A percentile compares a stretch with the other conserved stretches of the same genome.
Conservation (phyloP, 2,113 vertebrate genomes). For the Mystacornis crossleyi region DNA sequence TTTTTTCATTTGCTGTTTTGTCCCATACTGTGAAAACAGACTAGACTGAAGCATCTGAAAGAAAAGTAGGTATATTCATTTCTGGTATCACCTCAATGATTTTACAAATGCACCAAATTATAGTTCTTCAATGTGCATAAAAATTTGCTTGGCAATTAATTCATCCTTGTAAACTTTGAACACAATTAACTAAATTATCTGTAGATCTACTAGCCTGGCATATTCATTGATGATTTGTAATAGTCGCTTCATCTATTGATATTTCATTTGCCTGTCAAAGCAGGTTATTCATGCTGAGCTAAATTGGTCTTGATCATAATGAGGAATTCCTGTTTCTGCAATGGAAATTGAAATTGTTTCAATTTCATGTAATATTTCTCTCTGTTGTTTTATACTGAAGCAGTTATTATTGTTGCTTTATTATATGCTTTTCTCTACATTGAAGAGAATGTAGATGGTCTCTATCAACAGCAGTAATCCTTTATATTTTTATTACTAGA, state of each 20-base stretch:
- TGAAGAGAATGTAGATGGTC: background rate
- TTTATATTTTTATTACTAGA: background rate
- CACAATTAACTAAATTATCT: background rate
- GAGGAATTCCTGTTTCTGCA: background rate
- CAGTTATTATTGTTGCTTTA: background rate
- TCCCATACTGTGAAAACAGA: background rate
- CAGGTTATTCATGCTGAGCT: background rate
- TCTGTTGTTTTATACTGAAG: background rate
- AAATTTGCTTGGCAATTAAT: background rate
- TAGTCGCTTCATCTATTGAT: background rate
- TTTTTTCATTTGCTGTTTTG: background rate
- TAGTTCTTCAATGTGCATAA: background rate
- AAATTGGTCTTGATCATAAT: background rate
- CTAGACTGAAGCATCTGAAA: background rate
- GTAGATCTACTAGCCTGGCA: background rate
- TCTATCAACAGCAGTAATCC: background rate
- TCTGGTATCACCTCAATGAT: background rate
- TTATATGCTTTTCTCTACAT: background rate
- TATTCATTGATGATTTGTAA: background rate
- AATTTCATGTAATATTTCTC: background rate
- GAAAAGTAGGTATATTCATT: background rate
- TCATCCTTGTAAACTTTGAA: background rate
- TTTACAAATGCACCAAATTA: background rate
- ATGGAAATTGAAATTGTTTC: background rate
- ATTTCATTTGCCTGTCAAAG: constrained; percentile 16